A percentile compares a stretch with the other conserved stretches of the same genome.
Evolutionary conservation across 2,888 invertebrate genomes (phyloP).

Genomic region (Oconnorella tubifera): DNA sequence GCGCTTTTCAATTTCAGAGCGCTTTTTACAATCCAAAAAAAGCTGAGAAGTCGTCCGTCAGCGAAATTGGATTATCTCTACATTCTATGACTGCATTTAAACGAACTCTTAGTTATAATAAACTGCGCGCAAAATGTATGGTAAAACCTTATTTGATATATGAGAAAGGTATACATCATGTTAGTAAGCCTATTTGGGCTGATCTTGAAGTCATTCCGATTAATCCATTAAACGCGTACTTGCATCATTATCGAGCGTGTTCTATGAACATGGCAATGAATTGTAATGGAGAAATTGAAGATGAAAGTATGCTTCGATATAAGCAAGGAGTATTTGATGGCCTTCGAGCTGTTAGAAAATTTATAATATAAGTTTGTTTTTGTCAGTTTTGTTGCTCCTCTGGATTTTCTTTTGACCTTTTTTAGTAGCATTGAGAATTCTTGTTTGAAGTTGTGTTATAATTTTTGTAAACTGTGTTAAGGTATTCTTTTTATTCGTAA

Average conservation of each 20-base stretch:
- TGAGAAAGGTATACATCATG: slow-evolving; percentile 42
- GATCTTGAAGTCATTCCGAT: slow-evolving; percentile 40
- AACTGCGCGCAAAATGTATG: slow-evolving; percentile 53
- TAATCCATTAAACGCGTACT: slow-evolving; percentile 37
- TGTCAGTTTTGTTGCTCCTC: too few species aligned
- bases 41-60: not conserved
- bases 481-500: too few species aligned
- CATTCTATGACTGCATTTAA: slow-evolving; percentile 17
- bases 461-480: too few species aligned
- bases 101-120: slow-evolving; percentile 29
- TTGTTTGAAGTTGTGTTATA: too few species aligned
- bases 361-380: too few species aligned
- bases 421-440: too few species aligned
- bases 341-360: too few species aligned
- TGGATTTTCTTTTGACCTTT: too few species aligned
- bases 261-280: slow-evolving; percentile 43
- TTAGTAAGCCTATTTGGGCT: slow-evolving; percentile 49
- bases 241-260: slow-evolving; percentile 52
- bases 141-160: slow-evolving; percentile 53
- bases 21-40: slow-evolving; percentile 44
- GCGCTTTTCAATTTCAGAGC: slow-evolving; percentile 46
- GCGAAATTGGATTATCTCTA: not conserved
- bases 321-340: too few species aligned
- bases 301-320: slow-evolving; percentile 14
- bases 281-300: slow-evolving; percentile 15